Evolutionary conservation across 2,888 invertebrate species (phyloP), one percentile per base, ranked within the genome.

Genomic region (Litoditis marina): DNA sequence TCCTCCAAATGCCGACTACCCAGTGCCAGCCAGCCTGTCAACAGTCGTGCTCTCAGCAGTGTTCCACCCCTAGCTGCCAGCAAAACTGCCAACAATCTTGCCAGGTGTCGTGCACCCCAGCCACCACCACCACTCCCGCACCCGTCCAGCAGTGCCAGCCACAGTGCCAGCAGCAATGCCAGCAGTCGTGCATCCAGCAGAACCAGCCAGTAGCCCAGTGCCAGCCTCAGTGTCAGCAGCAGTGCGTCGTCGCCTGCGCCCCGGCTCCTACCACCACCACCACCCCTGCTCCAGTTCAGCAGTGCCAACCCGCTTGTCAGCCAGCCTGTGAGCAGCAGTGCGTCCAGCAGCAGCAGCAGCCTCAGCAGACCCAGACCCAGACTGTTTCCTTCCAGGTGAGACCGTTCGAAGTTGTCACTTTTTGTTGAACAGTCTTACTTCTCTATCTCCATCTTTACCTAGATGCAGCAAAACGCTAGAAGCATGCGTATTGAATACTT

Each of bases 1-100:
- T 11, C 25, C 36, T 62, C 16, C 30, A 71, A 68, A 65, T 71
- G 46, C 65, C 61, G 44, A 49, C 69, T 25, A 39, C 63, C 25
- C 68, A 69, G 52, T 71, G 71, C 54, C 66, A 66, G 22, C 71
- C 71, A 55, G 71, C 68, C 25, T 71, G 71, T 58, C 68, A 71
- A 44, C 71, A 66, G 25, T 39, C 55, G 8, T 72, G 72, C 27
- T n/a, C 22, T 25, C 30, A 13, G 19, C 60, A 53, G 42, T 60
- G 27, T 27, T 39, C 59, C 44, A 19, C 54, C 44, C 47, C 47
- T 16, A 28, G 16, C 32, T 46, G 25, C 49, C 59, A 64, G 39
- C 60, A 62, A 30, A 30, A 49, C 32, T 65, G 61, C 50, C 59
- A 65, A 50, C 55, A 60, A 34, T 13, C 39, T 16, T 61, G 61